phyloP scores from a whole-genome alignment of 2,888 invertebrate species.

The Euzetes globulus region DNA sequence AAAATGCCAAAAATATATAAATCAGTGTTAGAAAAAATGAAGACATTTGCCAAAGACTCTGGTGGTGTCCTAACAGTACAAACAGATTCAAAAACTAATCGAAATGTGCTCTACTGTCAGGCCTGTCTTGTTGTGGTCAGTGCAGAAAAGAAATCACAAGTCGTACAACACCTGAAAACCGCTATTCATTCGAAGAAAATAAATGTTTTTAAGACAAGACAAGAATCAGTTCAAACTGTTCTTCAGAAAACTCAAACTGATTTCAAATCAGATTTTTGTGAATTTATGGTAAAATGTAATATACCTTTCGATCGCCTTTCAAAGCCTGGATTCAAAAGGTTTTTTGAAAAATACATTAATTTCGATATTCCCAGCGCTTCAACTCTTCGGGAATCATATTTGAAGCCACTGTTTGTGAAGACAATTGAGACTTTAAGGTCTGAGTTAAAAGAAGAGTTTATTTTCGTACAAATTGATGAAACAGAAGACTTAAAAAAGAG shows the following conservation, averaged over 20 bases:
- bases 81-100: background rate
- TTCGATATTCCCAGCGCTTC: background rate
- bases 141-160: background rate
- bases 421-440: background rate
- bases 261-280: background rate
- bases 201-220: background rate
- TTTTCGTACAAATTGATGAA: background rate
- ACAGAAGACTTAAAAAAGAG: background rate
- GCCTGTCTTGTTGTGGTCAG: background rate
- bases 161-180: background rate
- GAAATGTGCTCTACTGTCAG: background rate
- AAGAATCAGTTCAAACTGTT: background rate
- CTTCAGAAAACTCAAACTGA: background rate
- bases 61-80: background rate
- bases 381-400: background rate
- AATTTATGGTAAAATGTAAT: background rate
- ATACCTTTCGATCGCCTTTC: background rate
- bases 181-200: background rate
- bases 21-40: background rate
- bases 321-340: background rate
- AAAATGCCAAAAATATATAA: background rate
- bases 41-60: background rate
- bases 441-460: background rate
- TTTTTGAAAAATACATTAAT: background rate
- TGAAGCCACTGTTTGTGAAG: background rate